These are phyloP conservation scores for Exaiptasia diaphana DNA, from an alignment of 64 coral and sea anemone species.

Conservation along the genomic window DNA sequence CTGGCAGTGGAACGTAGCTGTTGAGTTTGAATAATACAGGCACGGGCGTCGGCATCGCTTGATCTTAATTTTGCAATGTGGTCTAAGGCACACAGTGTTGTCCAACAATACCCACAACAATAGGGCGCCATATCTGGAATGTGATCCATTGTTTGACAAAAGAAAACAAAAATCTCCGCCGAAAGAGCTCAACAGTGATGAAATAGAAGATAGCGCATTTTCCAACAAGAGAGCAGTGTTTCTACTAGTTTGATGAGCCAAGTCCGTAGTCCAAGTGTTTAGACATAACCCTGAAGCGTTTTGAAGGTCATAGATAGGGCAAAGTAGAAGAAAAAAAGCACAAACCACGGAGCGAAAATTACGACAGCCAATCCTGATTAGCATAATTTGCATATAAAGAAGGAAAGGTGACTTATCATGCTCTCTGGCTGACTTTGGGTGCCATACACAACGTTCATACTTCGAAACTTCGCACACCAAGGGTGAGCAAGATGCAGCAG, in stretches of 20 bases:
- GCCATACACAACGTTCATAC: slow-evolving; percentile 2
- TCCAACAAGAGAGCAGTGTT: background rate
- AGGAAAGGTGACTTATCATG: slow-evolving; percentile 62
- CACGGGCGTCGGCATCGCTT: too few species aligned
- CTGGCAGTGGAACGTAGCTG: too few species aligned
- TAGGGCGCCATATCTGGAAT: too few species aligned
- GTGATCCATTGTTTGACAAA: background rate
- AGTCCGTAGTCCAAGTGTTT: background rate
- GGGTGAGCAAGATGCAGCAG: slow-evolving; percentile 54
- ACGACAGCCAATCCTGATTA: background rate
- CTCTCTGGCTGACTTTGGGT: slow-evolving; percentile 52
- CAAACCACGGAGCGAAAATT: background rate
- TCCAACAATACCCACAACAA: too few species aligned
- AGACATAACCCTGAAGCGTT: background rate
- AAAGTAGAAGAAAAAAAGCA: background rate
- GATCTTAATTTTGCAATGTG: too few species aligned
- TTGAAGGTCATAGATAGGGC: background rate
- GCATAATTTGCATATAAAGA: too few species aligned
- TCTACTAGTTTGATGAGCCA: background rate
- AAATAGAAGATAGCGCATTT: background rate
- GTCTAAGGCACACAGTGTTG: too few species aligned
- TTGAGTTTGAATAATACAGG: too few species aligned
- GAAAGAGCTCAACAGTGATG: background rate
- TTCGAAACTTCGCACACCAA: slow-evolving; percentile 62
- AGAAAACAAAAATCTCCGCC: background rate